Percentiles rank a stretch among this genome's conserved stretches.
phyloP scores from a whole-genome alignment of 2,888 invertebrate genomes.

The Notodromas monacha region DNA sequence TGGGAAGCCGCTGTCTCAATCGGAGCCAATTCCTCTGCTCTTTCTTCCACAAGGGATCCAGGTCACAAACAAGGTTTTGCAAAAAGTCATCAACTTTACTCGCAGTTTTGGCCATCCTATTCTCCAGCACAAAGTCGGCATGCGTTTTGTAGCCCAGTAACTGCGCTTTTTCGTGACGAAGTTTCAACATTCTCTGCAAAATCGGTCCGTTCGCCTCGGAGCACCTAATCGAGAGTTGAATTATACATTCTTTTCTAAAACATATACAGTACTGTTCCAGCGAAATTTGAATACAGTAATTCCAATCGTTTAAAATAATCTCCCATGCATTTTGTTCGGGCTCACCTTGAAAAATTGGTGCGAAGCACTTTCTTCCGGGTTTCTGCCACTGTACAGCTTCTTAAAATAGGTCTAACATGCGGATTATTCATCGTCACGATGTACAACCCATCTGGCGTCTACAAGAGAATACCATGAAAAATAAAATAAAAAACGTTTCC shows the following conservation, averaged over 20 bases:
- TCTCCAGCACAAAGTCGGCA: conserved; percentile 18
- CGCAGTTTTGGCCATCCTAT: conserved; percentile 19
- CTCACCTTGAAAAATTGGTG: conserved; percentile 17
- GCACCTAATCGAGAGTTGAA: conserved; percentile 14
- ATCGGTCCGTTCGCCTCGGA: conserved; percentile 17
- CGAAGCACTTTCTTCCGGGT: conserved; percentile 16
- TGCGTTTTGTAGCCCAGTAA: conserved; percentile 18
- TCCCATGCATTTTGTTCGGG: neutral
- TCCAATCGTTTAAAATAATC: too few relatives aligned
- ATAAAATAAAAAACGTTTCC: too few relatives aligned
- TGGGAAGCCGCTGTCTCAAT: conserved; percentile 15
- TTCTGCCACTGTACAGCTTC: conserved; percentile 13
- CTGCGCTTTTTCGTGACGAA: conserved; percentile 18
- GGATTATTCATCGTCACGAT: conserved; percentile 2
- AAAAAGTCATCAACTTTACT: conserved; percentile 17
- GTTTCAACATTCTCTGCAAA: conserved; percentile 17
- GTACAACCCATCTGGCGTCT: too few relatives aligned
- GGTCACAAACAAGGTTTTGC: conserved; percentile 15
- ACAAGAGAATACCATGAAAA: too few relatives aligned
- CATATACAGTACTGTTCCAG: too few relatives aligned
- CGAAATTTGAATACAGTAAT: too few relatives aligned
- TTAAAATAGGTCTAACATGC: neutral
- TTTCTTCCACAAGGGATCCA: conserved; percentile 16
- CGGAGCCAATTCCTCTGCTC: conserved; percentile 16
- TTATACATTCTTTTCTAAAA: too few relatives aligned